Percentiles rank a stretch among this genome's conserved stretches.
These are phyloP conservation scores for Alces alces DNA, from an alignment of 2,113 vertebrate genomes.

Conservation along the genomic window DNA sequence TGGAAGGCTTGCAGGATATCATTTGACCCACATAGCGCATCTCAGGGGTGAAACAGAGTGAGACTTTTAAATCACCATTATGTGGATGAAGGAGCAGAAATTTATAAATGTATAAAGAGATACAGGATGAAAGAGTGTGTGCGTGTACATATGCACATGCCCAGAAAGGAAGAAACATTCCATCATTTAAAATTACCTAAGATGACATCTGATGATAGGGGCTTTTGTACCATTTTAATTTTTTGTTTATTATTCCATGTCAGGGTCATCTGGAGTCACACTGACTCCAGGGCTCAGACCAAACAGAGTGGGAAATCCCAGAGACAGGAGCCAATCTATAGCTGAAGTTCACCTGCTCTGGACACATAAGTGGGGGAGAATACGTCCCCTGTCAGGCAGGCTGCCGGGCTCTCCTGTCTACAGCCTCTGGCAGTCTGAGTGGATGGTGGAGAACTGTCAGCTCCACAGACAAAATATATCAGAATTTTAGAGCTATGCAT, in stretches of 20 bases:
- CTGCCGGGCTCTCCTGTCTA: background rate
- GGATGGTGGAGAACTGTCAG: background rate
- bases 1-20: background rate
- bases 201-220: background rate
- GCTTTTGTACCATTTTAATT: background rate
- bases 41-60: background rate
- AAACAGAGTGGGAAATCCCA: conserved; percentile 40
- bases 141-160: fast-evolving
- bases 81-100: background rate
- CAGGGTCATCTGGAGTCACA: conserved; percentile 27
- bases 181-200: background rate
- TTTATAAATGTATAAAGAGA: background rate
- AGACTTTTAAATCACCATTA: background rate
- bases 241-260: background rate
- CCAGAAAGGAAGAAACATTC: background rate
- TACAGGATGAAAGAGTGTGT: background rate
- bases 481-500: background rate
- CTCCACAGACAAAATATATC: background rate
- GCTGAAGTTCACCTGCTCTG: background rate
- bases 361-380: background rate
- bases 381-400: fast-evolving
- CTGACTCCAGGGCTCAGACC: background rate
- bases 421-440: background rate
- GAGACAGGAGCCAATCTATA: background rate
- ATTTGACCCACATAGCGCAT: background rate